Evolutionary conservation across 1,140 invertebrate species (phyloP).

Genomic region (Hermatobates lingyangjiaoensis): DNA sequence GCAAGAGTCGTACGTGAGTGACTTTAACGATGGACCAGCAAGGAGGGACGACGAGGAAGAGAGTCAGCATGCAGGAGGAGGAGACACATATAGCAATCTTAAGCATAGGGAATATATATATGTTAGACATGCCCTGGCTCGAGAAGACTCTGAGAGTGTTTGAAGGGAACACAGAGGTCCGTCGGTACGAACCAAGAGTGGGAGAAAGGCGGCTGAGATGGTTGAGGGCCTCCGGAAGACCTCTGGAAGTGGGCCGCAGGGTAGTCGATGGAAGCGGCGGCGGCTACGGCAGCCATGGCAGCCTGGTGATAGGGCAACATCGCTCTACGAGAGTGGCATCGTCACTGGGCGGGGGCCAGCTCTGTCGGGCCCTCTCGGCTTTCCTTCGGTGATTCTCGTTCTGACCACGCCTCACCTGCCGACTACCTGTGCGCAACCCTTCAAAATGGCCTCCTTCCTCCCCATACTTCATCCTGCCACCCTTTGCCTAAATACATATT

Average conservation of each 20-base stretch:
- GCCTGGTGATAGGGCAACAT: conserved; percentile 77
- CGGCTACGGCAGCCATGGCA: conserved; percentile 74
- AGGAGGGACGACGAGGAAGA: not conserved
- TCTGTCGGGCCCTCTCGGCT: no score
- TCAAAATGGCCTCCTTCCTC: no score
- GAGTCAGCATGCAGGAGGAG: not conserved
- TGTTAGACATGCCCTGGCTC: conserved; percentile 73
- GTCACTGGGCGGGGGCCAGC: no score
- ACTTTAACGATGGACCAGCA: not conserved
- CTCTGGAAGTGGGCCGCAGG: conserved; percentile 47
- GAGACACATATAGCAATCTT: not conserved
- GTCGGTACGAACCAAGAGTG: conserved; percentile 85
- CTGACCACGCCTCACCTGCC: no score
- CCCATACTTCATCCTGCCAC: no score
- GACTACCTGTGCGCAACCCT: no score
- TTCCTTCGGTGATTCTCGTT: no score
- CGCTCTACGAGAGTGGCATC: no score
- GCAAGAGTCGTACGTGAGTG: not conserved
- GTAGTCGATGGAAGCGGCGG: conserved; percentile 73
- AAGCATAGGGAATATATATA: conserved; percentile 27
- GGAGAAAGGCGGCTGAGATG: conserved; percentile 44
- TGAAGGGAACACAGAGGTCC: conserved; percentile 69
- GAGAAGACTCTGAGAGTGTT: conserved; percentile 59
- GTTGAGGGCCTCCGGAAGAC: conserved; percentile 24
- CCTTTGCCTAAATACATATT: no score